Conservation (phyloP, 2,888 invertebrate species). For the Mesorhabditis sp. region DNA sequence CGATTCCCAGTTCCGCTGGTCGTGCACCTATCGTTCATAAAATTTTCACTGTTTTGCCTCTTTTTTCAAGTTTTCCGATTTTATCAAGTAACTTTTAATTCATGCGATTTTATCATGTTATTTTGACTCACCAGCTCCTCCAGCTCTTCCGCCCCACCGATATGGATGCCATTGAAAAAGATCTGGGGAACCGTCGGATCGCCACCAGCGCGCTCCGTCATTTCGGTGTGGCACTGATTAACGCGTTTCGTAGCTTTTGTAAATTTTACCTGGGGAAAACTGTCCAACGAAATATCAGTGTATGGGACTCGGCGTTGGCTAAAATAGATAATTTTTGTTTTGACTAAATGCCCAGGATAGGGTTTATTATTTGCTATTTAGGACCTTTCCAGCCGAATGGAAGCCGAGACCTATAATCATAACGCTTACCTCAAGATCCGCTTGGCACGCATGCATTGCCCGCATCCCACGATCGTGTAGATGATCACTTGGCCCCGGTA, state of each 20-base stretch:
- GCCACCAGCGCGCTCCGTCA: slow-evolving; percentile 53
- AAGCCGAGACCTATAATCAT: not conserved
- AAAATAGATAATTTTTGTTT: too few relatives aligned
- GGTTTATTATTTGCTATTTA: too few relatives aligned
- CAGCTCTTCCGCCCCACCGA: slow-evolving; percentile 59
- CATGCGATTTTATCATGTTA: not conserved
- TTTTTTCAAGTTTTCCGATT: slow-evolving; percentile 6
- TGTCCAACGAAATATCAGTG: slow-evolving; percentile 59
- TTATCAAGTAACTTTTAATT: not conserved
- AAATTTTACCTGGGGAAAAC: slow-evolving; percentile 52
- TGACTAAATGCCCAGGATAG: too few relatives aligned
- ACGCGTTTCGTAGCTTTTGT: slow-evolving; percentile 7
- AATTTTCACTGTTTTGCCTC: not conserved
- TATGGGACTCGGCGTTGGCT: slow-evolving; percentile 52
- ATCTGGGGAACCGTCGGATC: slow-evolving; percentile 59
- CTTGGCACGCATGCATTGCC: slow-evolving; percentile 24
- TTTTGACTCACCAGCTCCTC: slow-evolving; percentile 52
- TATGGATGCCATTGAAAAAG: slow-evolving; percentile 59
- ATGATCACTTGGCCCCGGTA: slow-evolving; percentile 25
- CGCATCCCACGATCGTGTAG: slow-evolving; percentile 26
- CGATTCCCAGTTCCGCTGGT: not conserved
- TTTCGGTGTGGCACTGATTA: slow-evolving; percentile 46
- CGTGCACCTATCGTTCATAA: not conserved
- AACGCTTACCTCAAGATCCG: not conserved
- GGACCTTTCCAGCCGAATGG: too few relatives aligned